phyloP scores from a whole-genome alignment of 2,113 vertebrate species.

The Antigone vipio region DNA sequence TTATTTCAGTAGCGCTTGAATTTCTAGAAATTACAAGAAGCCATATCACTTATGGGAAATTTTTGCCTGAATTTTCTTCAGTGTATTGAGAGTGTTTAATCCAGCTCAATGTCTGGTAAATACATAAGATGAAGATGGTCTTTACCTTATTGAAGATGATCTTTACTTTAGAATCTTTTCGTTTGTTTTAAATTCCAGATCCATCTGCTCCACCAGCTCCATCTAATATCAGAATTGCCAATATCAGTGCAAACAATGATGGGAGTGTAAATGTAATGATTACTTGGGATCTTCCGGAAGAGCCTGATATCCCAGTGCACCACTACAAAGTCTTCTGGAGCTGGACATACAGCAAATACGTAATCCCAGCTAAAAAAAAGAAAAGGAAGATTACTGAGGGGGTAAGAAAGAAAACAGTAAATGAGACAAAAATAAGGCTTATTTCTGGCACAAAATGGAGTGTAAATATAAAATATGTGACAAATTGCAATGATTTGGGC shows the following conservation, averaged over 20 bases:
- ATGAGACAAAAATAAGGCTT: background rate
- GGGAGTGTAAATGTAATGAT: conserved; percentile 79
- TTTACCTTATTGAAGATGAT: background rate
- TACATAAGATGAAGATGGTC: background rate
- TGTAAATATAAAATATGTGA: background rate
- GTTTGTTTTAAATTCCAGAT: conserved; percentile 73
- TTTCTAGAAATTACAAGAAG: background rate
- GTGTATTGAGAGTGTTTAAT: background rate
- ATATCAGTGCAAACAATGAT: conserved; percentile 77
- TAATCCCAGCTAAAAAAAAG: conserved; percentile 89
- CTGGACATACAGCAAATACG: conserved; percentile 83
- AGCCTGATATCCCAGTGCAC: conserved; percentile 89
- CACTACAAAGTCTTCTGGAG: conserved; percentile 97
- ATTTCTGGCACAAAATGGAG: background rate
- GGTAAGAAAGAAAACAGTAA: conserved; percentile 69
- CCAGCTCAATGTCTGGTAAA: fast-evolving
- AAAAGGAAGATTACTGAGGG: conserved; percentile 87
- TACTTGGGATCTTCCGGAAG: conserved; percentile 85
- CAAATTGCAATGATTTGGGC: background rate
- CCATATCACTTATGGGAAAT: background rate
- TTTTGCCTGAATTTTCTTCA: background rate
- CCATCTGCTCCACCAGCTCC: conserved; percentile 87
- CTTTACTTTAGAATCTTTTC: background rate
- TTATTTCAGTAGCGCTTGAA: background rate
- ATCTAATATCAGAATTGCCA: conserved; percentile 78